phyloP scores from a whole-genome alignment of 2,888 invertebrate genomes.

The Tubulanus polymorphus region DNA sequence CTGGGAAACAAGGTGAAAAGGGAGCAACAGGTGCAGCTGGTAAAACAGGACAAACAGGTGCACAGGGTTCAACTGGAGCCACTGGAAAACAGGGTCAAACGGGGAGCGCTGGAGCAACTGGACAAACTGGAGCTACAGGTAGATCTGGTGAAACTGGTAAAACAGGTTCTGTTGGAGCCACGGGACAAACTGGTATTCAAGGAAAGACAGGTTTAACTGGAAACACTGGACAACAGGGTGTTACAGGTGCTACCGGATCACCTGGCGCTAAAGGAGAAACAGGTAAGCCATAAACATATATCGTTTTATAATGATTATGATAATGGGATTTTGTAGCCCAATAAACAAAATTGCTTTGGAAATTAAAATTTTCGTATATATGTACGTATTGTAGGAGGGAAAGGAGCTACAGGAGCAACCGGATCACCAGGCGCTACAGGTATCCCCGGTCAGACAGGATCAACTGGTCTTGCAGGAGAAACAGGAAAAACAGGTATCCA shows the following conservation, averaged over 20 bases:
- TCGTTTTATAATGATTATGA: slow-evolving; percentile 8
- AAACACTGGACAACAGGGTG: neutral
- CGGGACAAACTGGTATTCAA: neutral
- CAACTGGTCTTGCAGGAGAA: neutral
- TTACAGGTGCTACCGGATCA: neutral
- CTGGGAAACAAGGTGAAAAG: slow-evolving; percentile 26
- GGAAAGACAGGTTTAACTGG: neutral
- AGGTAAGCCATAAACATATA: neutral
- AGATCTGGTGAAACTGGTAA: neutral
- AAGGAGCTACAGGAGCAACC: neutral
- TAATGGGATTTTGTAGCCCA: too few species aligned
- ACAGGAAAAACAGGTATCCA: neutral
- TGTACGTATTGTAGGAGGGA: too few species aligned
- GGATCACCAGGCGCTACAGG: neutral
- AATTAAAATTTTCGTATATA: too few species aligned
- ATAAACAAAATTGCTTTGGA: too few species aligned
- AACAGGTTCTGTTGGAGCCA: neutral
- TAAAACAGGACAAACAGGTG: neutral
- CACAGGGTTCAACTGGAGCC: slow-evolving; percentile 1
- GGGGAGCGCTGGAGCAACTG: slow-evolving; percentile 64
- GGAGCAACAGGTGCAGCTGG: slow-evolving; percentile 19
- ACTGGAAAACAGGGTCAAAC: slow-evolving; percentile 60
- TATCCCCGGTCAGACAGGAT: neutral
- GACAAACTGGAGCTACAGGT: neutral
- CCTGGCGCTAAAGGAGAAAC: neutral